These are phyloP conservation scores for Nyctereutes procyonoides DNA, from an alignment of 2,113 vertebrate genomes.

Conservation along the genomic window DNA sequence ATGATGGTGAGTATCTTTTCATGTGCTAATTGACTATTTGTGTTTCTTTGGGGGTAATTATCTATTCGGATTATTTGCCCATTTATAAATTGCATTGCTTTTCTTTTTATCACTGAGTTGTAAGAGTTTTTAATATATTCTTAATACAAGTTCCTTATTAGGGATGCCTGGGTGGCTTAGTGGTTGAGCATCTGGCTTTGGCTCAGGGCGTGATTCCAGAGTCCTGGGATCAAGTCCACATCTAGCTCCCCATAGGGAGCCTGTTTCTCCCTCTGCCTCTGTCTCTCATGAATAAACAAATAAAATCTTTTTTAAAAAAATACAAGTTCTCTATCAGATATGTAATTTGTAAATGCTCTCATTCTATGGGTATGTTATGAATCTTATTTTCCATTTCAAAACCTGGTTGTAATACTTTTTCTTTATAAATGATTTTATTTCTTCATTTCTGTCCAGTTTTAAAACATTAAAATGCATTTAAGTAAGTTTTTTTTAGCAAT, in stretches of 20 bases:
- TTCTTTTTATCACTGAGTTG: not conserved
- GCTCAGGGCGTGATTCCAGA: too few relatives aligned
- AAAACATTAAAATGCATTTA: slow-evolving; percentile 25
- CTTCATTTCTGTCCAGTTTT: not conserved
- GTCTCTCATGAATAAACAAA: too few relatives aligned
- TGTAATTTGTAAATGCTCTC: not conserved
- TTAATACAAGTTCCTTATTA: not conserved
- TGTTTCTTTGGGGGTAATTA: not conserved
- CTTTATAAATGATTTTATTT: not conserved
- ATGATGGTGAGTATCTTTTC: not conserved
- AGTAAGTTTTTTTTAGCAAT: not conserved
- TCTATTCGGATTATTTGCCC: not conserved
- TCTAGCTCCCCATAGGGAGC: too few relatives aligned
- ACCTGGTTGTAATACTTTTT: not conserved
- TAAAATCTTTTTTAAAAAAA: too few relatives aligned
- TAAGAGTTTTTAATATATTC: slow-evolving; percentile 37
- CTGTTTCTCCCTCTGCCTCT: too few relatives aligned
- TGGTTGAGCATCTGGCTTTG: too few relatives aligned
- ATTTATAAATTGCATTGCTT: not conserved
- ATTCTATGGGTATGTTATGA: not conserved
- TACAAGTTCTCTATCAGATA: not conserved
- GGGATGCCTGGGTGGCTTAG: too few relatives aligned
- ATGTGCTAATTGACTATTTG: not conserved
- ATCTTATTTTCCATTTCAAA: slow-evolving; percentile 17
- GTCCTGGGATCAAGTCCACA: too few relatives aligned